These are phyloP conservation scores for Coenonympha glycerion DNA, from an alignment of 2,888 invertebrate species.

Conservation along the genomic window DNA sequence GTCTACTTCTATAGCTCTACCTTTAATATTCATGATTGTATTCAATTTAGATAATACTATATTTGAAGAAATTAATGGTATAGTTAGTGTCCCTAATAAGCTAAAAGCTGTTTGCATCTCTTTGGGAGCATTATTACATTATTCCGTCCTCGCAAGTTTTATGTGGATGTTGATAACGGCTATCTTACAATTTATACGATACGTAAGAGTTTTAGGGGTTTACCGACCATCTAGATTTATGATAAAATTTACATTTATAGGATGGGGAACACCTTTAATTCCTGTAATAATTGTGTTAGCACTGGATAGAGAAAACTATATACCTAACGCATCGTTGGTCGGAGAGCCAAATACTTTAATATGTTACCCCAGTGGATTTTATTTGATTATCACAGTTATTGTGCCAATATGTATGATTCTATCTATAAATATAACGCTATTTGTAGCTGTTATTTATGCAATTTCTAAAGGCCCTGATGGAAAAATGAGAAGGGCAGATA, in stretches of 20 bases:
- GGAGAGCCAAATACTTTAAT: slow-evolving; percentile 42
- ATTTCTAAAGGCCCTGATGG: slow-evolving; percentile 71
- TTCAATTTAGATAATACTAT: slow-evolving; percentile 53
- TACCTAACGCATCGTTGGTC: slow-evolving; percentile 40
- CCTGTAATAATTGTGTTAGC: slow-evolving; percentile 69
- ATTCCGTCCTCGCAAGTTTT: slow-evolving; percentile 80
- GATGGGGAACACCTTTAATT: slow-evolving; percentile 78
- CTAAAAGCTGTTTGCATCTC: slow-evolving; percentile 65
- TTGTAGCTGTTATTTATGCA: slow-evolving; percentile 71
- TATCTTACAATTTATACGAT: slow-evolving; percentile 79
- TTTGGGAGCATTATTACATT: slow-evolving; percentile 79
- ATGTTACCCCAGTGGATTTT: slow-evolving; percentile 74
- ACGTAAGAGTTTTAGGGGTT: slow-evolving; percentile 79
- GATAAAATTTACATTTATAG: slow-evolving; percentile 76
- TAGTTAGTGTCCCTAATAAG: slow-evolving; percentile 37
- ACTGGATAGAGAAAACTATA: slow-evolving; percentile 64
- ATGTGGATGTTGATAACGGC: slow-evolving; percentile 84
- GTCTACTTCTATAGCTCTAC: slow-evolving; percentile 77
- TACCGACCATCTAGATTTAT: slow-evolving; percentile 77
- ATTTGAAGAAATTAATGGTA: slow-evolving; percentile 40
- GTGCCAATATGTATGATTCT: slow-evolving; percentile 73
- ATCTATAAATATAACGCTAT: slow-evolving; percentile 69
- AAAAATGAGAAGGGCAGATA: slow-evolving; percentile 59
- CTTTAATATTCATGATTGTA: slow-evolving; percentile 66
- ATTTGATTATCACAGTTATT: slow-evolving; percentile 66